A percentile compares a stretch with the other conserved stretches of the same genome.
Evolutionary conservation across 92 coral and sea anemone species (phyloP).

Genomic region (Palythoa heliodiscus): DNA sequence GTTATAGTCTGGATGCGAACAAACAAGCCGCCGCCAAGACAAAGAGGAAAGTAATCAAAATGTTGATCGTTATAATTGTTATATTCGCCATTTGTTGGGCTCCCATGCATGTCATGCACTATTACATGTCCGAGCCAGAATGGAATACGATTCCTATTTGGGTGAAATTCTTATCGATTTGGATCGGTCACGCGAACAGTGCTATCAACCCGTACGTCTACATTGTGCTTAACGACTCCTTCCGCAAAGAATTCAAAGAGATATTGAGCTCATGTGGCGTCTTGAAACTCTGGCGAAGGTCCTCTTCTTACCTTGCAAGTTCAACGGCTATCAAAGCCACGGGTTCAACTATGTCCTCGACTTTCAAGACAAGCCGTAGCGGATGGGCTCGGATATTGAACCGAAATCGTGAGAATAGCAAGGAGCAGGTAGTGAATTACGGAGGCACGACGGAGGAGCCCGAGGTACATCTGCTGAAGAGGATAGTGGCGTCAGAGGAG

Average conservation of each 20-base stretch:
- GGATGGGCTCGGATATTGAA: neutral
- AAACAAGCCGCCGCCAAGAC: constrained; percentile 40
- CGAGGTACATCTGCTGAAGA: constrained; percentile 20
- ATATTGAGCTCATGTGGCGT: constrained; percentile 13
- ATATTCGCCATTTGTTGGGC: constrained; percentile 58
- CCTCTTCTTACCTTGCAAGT: constrained; percentile 17
- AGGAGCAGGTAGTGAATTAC: constrained; percentile 2
- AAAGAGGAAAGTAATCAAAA: constrained; percentile 45
- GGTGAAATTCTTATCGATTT: constrained; percentile 18
- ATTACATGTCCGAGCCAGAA: constrained; percentile 27
- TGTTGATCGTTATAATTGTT: constrained; percentile 43
- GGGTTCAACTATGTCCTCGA: constrained; percentile 9
- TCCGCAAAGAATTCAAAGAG: constrained; percentile 46
- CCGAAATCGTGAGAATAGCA: constrained; percentile 28
- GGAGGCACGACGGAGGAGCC: constrained; percentile 37
- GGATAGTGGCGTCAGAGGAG: constrained; percentile 14
- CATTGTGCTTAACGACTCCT: constrained; percentile 40
- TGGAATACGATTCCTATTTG: neutral
- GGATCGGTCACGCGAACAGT: constrained; percentile 52
- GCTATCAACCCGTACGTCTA: constrained; percentile 53
- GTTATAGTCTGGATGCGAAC: constrained; percentile 31
- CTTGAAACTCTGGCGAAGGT: constrained; percentile 29
- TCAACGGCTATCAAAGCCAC: constrained; percentile 25
- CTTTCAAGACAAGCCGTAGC: constrained; percentile 1
- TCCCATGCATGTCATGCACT: constrained; percentile 50